These are phyloP conservation scores for Platanista minor DNA, from an alignment of 2,113 vertebrate species.

Conservation along the genomic window DNA sequence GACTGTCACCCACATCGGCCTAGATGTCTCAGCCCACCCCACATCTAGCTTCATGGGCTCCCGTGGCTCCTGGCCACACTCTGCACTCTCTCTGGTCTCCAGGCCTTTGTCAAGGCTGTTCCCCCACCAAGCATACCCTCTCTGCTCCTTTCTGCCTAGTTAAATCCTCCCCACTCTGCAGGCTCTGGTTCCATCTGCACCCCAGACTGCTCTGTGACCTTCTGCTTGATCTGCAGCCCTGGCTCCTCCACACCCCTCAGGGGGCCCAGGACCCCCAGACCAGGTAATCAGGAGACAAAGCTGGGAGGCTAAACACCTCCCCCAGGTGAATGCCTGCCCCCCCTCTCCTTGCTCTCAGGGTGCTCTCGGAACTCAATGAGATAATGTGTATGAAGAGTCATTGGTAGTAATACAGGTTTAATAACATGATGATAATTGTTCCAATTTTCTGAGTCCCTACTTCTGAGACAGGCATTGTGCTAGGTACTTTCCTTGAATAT, in stretches of 20 bases:
- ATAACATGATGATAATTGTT: background rate
- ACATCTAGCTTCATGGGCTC: background rate
- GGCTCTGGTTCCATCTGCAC: background rate
- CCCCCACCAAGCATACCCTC: no score
- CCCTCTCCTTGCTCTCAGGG: background rate
- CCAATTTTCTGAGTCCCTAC: background rate
- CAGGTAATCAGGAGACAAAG: background rate
- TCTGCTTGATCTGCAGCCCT: background rate
- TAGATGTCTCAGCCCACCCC: background rate
- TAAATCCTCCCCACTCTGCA: background rate
- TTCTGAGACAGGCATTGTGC: background rate
- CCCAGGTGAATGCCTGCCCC: background rate
- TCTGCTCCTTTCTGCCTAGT: background rate
- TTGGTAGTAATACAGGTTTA: background rate
- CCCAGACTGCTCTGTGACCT: background rate
- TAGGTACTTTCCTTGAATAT: background rate
- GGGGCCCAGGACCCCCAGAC: background rate
- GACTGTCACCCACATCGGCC: background rate
- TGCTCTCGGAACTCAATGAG: background rate
- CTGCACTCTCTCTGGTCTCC: background rate
- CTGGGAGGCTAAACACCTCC: background rate
- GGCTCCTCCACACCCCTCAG: no score
- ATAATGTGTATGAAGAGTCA: background rate
- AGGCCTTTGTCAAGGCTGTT: background rate
- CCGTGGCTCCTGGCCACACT: background rate